These are phyloP conservation scores for Strix aluco DNA, from an alignment of 2,113 vertebrate species.

Conservation along the genomic window DNA sequence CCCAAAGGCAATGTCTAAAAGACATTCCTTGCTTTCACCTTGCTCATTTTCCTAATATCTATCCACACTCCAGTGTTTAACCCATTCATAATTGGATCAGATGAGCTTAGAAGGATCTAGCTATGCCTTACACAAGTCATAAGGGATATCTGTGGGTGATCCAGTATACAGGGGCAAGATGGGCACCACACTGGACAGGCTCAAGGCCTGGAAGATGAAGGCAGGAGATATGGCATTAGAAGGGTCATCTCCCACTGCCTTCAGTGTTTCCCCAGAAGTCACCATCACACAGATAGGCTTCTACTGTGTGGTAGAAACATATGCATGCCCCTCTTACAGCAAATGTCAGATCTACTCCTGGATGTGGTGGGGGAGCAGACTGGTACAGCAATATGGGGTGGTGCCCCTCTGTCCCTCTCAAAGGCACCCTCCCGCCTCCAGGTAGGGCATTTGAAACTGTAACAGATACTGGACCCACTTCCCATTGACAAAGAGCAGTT, in stretches of 20 bases:
- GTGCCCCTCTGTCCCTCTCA: not conserved
- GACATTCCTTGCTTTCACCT: not conserved
- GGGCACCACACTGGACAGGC: not conserved
- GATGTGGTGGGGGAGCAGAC: not conserved
- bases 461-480: not conserved
- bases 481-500: not conserved
- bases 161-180: fast-evolving
- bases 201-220: not conserved
- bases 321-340: fast-evolving
- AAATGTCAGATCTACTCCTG: not conserved
- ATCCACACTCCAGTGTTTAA: not conserved
- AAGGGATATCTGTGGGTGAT: not conserved
- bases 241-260: not conserved
- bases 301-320: not conserved
- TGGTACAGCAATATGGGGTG: not conserved
- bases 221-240: not conserved
- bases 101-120: not conserved
- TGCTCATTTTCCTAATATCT: not conserved
- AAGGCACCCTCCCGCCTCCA: not conserved
- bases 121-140: not conserved
- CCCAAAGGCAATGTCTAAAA: not conserved
- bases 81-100: not conserved
- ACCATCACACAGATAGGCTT: not conserved
- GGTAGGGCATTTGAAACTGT: not conserved
- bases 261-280: not conserved